These are phyloP conservation scores for Himalopsyche anomala DNA, from an alignment of 2,888 invertebrate species.

Conservation along the genomic window DNA sequence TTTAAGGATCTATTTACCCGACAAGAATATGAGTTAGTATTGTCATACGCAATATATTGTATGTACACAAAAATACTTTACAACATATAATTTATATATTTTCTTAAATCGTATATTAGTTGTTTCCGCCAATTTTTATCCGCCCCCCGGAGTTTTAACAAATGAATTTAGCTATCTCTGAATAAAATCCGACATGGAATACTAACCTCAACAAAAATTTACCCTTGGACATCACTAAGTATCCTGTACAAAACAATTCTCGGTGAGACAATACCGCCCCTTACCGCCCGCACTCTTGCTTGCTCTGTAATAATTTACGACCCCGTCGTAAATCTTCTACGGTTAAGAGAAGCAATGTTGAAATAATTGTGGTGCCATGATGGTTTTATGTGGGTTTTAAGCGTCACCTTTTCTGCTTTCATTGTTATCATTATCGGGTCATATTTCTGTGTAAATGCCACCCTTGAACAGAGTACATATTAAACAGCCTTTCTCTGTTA, in stretches of 20 bases:
- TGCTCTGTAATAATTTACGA: conserved; percentile 55
- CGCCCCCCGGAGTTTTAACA: background rate
- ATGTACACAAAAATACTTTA: too few relatives aligned
- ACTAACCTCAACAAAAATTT: background rate
- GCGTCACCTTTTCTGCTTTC: conserved; percentile 48
- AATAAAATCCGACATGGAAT: background rate
- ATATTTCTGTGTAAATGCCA: conserved; percentile 59
- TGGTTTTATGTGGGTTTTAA: conserved; percentile 58
- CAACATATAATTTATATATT: too few relatives aligned
- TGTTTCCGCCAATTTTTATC: background rate
- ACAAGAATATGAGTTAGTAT: too few relatives aligned
- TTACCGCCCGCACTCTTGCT: conserved; percentile 34
- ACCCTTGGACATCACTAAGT: background rate
- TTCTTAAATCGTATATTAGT: too few relatives aligned
- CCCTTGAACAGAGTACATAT: conserved; percentile 49
- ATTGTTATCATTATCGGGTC: conserved; percentile 54
- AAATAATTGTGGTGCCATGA: conserved; percentile 57
- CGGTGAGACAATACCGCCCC: background rate
- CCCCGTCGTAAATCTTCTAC: conserved; percentile 52
- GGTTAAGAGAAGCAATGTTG: background rate
- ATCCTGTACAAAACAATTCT: background rate
- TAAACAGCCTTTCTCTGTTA: background rate
- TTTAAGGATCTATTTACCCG: too few relatives aligned
- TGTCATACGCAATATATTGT: too few relatives aligned
- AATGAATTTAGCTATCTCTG: background rate